Conservation (phyloP, 2,797 vertebrate genomes). For the Coranthus polyacanthus region DNA sequence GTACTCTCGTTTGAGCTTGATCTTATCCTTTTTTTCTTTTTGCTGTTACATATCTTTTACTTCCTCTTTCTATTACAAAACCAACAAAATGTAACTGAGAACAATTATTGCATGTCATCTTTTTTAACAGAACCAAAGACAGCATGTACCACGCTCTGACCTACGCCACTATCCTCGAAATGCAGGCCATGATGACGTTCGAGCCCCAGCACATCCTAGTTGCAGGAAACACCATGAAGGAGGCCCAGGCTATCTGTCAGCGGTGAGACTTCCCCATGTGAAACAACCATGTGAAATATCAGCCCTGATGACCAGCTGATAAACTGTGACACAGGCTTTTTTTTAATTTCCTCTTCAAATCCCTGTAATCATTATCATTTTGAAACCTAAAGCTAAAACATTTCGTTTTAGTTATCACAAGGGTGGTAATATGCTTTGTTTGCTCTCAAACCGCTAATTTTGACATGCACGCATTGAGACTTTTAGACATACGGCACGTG, state of each 20-base stretch:
- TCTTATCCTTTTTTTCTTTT: too few species aligned
- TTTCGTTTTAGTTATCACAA: too few species aligned
- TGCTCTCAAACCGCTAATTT: too few species aligned
- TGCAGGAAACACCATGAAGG: conserved; percentile 96
- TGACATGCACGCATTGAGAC: too few species aligned
- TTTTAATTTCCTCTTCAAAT: conserved; percentile 15
- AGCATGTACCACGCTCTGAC: conserved; percentile 98
- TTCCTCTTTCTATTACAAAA: too few species aligned
- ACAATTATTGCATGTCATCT: neutral
- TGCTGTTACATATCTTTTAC: too few species aligned
- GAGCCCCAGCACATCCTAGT: conserved; percentile 93
- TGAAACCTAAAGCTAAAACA: neutral
- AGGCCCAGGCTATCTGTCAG: conserved; percentile 93
- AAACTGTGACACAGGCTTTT: neutral
- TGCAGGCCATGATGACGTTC: conserved; percentile 99
- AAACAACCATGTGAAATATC: neutral
- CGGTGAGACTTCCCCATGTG: conserved; percentile 78
- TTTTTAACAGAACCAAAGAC: conserved; percentile 90
- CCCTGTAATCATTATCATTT: neutral
- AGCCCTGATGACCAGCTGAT: too few species aligned
- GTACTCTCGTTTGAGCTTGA: too few species aligned
- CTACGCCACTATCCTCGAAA: conserved; percentile 96
- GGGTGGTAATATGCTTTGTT: too few species aligned
- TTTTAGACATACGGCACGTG: neutral
- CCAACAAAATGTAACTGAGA: conserved; percentile 11